A percentile compares a stretch with the other conserved stretches of the same genome.
phyloP scores from a whole-genome alignment of 2,797 vertebrate genomes.

The Mallotus villosus region DNA sequence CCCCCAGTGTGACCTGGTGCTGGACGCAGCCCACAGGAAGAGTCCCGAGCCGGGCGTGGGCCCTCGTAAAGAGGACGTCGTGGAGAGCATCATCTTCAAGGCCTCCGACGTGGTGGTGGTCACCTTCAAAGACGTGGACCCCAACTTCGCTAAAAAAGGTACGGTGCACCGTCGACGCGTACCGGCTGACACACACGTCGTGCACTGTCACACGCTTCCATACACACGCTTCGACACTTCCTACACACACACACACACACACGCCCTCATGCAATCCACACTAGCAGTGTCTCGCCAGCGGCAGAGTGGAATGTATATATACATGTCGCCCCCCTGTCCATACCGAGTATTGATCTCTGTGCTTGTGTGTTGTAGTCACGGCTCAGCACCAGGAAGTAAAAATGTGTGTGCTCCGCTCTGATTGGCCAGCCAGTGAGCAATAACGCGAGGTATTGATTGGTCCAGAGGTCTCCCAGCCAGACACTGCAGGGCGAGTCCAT shows the following conservation, averaged over 20 bases:
- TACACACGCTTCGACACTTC: slow-evolving; percentile 13
- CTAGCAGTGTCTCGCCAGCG: background rate
- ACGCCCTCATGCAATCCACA: background rate
- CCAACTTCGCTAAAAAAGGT: slow-evolving; percentile 98
- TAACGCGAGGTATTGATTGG: slow-evolving; percentile 61
- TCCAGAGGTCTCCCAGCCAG: slow-evolving; percentile 48
- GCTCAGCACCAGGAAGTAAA: slow-evolving; percentile 39
- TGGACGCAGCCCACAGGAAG: slow-evolving; percentile 96
- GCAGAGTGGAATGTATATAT: slow-evolving; percentile 10
- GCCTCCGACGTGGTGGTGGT: slow-evolving; percentile 95
- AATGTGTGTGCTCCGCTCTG: slow-evolving; percentile 41
- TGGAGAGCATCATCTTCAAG: slow-evolving; percentile 98
- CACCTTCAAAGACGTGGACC: slow-evolving; percentile 97
- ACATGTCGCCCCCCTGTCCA: slow-evolving; percentile 21
- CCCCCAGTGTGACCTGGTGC: slow-evolving; percentile 91
- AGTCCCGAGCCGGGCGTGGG: slow-evolving; percentile 83
- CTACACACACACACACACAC: slow-evolving; percentile 22
- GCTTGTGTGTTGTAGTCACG: slow-evolving; percentile 40
- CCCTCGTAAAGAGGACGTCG: slow-evolving; percentile 95
- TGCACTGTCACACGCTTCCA: slow-evolving; percentile 2
- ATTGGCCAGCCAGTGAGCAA: slow-evolving; percentile 48
- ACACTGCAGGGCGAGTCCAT: slow-evolving; percentile 52
- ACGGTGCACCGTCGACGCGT: slow-evolving; percentile 16
- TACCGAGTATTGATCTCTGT: slow-evolving; percentile 42
- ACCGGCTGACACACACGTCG: background rate